Evolutionary conservation across 1,140 invertebrate species (phyloP), one percentile per base, ranked within the genome.

Genomic region (Philotrypesis tridentata): DNA sequence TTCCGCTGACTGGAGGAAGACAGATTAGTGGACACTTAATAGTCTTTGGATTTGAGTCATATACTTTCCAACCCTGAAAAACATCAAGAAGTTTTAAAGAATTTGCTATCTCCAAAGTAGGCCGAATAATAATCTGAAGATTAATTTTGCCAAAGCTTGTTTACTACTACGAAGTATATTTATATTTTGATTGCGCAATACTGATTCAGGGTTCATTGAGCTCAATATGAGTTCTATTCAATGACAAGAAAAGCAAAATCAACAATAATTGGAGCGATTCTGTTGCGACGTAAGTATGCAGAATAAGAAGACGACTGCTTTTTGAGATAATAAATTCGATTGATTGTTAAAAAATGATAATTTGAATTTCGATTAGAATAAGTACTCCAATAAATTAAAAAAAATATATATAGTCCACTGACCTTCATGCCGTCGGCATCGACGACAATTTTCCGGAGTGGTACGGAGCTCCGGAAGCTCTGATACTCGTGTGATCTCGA

Each of bases 1-100:
- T 97, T 0, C 97, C 97, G 87, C 96, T 97, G 1, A 96, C 97
- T 60, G 97, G 97, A 61, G 97, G 96, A 82, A 98, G 92, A 92
- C 96, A 98, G 83, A 98, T 92, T 37, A 98, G 86, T 9, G 97
- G 97, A 89, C 94, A 96, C 79, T 92, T 94, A 5, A 98, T 93
- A 65, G 93, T 93, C 88, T 95, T 95, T 9, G 97, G 97, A 61
- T 96, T 97, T 80, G 96, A 96, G 90, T 98, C 97, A 90, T 97
- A 98, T 55, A 98, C 93, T 88, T 95, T 95, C 97, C 97, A 98
- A 86, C 95, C 95, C 95, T 97, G 82, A 0, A 27, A 90, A 86
- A 79, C 85, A 75, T n/a, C n/a, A n/a, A n/a, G n/a, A n/a, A n/a
- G n/a, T n/a, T n/a, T n/a, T n/a, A n/a, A n/a, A n/a, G n/a, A n/a